phyloP scores from a whole-genome alignment of 2,113 vertebrate species.

The Dromiciops gliroides region DNA sequence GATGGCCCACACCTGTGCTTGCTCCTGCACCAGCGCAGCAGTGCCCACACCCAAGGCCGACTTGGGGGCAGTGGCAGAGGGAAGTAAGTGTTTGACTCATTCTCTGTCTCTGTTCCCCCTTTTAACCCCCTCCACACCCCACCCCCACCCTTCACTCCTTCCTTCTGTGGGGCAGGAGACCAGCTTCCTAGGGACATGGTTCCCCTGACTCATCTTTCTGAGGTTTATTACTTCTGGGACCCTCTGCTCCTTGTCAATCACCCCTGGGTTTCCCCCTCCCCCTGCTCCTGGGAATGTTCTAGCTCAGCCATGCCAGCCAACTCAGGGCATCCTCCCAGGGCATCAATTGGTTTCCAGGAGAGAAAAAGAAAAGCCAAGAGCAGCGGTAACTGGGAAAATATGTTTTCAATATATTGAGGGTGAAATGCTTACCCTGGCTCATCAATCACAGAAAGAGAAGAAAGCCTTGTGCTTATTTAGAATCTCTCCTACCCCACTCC shows the following conservation, averaged over 20 bases:
- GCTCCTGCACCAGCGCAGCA: neutral
- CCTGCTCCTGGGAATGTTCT: neutral
- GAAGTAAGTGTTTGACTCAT: neutral
- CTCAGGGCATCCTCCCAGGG: neutral
- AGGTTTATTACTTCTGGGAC: neutral
- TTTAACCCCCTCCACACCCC: neutral
- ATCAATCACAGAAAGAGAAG: neutral
- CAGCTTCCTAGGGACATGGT: neutral
- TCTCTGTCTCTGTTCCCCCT: neutral
- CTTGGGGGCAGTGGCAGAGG: neutral
- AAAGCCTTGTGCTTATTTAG: constrained; percentile 69
- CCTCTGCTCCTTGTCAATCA: neutral
- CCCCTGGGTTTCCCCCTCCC: neutral
- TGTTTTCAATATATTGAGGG: neutral
- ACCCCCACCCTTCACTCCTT: neutral
- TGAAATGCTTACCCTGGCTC: constrained; percentile 58
- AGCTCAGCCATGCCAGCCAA: neutral
- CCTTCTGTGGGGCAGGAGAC: neutral
- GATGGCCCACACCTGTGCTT: neutral
- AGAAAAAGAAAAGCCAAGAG: neutral
- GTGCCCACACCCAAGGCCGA: neutral
- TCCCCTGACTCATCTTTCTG: neutral
- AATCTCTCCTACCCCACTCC: constrained; percentile 62
- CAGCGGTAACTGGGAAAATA: neutral
- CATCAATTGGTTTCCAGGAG: neutral